A percentile compares a stretch with the other conserved stretches of the same genome.
Conservation (phyloP, 2,888 invertebrate genomes). For the Holacanthella duospinosa region DNA sequence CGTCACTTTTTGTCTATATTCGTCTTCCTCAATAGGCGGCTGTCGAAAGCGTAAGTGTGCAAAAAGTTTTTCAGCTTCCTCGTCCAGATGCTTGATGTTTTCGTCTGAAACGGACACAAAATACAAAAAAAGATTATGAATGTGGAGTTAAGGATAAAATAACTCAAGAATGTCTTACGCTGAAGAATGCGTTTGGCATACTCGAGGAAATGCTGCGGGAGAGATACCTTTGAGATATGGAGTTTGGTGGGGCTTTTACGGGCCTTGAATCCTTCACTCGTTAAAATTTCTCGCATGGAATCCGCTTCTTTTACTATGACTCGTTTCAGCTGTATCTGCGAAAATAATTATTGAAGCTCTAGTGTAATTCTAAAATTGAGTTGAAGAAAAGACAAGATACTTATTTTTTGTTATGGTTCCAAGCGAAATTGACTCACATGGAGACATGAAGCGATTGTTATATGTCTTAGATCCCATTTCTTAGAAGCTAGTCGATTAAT, state of each 20-base stretch:
- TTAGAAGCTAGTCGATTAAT: no score
- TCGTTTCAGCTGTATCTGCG: slow-evolving; percentile 7
- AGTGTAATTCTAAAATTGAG: neutral
- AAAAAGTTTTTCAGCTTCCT: slow-evolving; percentile 49
- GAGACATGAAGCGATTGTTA: no score
- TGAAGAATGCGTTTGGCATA: slow-evolving; percentile 48
- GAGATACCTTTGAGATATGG: slow-evolving; percentile 45
- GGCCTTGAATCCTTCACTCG: slow-evolving; percentile 51
- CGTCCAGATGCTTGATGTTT: slow-evolving; percentile 48
- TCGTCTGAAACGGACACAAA: slow-evolving; percentile 48
- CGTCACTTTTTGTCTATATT: slow-evolving; percentile 45
- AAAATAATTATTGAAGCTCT: no score
- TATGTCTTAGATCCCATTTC: no score
- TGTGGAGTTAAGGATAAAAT: neutral
- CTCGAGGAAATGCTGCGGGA: slow-evolving; percentile 53
- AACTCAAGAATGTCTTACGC: slow-evolving; percentile 41
- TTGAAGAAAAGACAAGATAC: neutral
- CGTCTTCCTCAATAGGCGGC: slow-evolving; percentile 53
- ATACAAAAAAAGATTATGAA: no score
- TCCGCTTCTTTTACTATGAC: slow-evolving; percentile 18
- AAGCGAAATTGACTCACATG: no score
- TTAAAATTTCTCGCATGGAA: slow-evolving; percentile 30
- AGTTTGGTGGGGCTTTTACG: slow-evolving; percentile 62
- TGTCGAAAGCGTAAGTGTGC: slow-evolving; percentile 54
- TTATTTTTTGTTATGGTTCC: no score